phyloP scores from a whole-genome alignment of 2,113 vertebrate genomes.

The Nestor notabilis region DNA sequence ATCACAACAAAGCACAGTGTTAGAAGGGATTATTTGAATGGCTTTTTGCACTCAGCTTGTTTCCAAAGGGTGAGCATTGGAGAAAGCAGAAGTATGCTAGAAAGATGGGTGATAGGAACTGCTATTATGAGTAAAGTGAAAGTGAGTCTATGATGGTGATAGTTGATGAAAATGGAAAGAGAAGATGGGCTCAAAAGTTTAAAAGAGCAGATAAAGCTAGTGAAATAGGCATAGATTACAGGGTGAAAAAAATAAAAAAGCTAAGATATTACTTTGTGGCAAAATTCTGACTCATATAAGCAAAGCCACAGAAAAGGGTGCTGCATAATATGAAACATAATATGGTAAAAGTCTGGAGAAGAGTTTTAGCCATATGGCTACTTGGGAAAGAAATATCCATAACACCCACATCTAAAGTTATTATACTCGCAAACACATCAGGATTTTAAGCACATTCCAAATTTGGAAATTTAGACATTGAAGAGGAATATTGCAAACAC shows the following conservation, averaged over 20 bases:
- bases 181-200: not conserved
- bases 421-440: not conserved
- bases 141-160: not conserved
- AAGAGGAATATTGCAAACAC: not conserved
- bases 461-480: not conserved
- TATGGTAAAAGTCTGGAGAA: not conserved
- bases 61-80: not conserved
- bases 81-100: not conserved
- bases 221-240: not conserved
- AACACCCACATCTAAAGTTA: slow-evolving; percentile 12
- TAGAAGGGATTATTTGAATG: not conserved
- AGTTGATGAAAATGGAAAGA: not conserved
- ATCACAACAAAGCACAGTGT: not conserved
- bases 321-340: not conserved
- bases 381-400: not conserved
- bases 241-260: not conserved
- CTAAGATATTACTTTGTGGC: not conserved
- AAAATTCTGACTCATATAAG: not conserved
- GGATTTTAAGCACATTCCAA: not conserved
- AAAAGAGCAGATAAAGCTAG: not conserved
- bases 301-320: not conserved
- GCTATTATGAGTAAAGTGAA: not conserved
- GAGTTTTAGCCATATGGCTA: slow-evolving; percentile 29
- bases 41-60: not conserved
- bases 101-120: not conserved